Evolutionary conservation across 2,113 vertebrate species (phyloP), one percentile per base, ranked within the genome.

Genomic region (Eleginops maclovinus): DNA sequence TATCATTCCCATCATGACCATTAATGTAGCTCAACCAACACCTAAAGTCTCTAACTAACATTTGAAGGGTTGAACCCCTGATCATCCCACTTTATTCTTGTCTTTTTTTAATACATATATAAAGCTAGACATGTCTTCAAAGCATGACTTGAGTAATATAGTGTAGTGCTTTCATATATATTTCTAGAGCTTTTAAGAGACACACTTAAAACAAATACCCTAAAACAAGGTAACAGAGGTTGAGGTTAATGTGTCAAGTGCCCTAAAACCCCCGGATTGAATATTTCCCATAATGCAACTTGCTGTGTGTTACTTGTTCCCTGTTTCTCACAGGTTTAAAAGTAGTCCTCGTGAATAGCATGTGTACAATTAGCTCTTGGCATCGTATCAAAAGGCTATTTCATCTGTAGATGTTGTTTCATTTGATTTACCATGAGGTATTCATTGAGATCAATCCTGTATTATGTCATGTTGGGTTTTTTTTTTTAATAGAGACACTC

Each of bases 361-460:
- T 22, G 16, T 62, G n/a, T 44, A 24, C 15, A 43, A 44, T 10
- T 9, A 12, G 12, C 21, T 4, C 44, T 14, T 15, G 9, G 3
- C 19, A 36, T 51, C 47, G 36, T 10, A 40, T 16, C 21, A 19
- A 72, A 8, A 15, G 40, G 24, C 14, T 17, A 49, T 50, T 22
- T 40, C 9, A n/a, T 44, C 59, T 53, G 22, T 16, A n/a, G 11
- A 26, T 62, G 11, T 62, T 61, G 8, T 41, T 44, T 43, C 15
- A 26, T 26, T 2, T n/a, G 40, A 14, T 15, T 61, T 0, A 26
- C 36, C 59, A 22, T 17, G 36, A 50, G 14, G 19, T 61, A 41
- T 75, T 60, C 43, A 13, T 47, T 44, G 41, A 59, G 73, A 77
- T 59, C 62, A 47, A 56, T 58, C 53, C 49, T 2, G 21, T 28